A percentile compares a stretch with the other conserved stretches of the same genome.
Conservation (phyloP, 2,797 vertebrate species). For the Aphelocoma californica region DNA sequence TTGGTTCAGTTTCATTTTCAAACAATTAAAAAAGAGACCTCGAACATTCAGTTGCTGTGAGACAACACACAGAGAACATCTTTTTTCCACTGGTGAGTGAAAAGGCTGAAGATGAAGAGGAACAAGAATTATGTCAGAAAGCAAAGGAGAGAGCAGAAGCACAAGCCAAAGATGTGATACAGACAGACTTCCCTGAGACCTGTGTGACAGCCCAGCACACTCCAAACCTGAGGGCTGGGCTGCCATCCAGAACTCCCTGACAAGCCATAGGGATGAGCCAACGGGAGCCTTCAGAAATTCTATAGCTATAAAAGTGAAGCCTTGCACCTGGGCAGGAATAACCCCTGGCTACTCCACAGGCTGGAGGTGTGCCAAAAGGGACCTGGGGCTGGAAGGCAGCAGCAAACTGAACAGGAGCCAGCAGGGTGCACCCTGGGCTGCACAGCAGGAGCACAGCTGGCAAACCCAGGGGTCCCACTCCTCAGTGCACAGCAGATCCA, state of each 20-base stretch:
- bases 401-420: neutral
- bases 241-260: neutral
- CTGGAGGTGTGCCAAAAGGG: neutral
- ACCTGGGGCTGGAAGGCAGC: neutral
- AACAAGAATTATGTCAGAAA: neutral
- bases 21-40: conserved; percentile 4
- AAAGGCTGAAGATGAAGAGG: neutral
- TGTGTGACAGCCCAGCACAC: neutral
- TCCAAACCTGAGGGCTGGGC: accelerated
- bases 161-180: neutral
- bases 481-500: neutral
- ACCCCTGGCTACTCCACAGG: neutral
- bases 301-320: neutral
- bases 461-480: neutral
- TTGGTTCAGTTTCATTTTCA: conserved; percentile 25
- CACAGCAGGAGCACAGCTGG: neutral
- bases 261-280: neutral
- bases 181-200: neutral
- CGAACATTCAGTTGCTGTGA: neutral
- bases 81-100: neutral
- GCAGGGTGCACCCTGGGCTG: neutral
- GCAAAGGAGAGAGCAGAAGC: neutral
- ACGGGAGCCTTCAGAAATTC: neutral
- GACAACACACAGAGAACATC: neutral
- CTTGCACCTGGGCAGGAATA: neutral